These are phyloP conservation scores for Glaucomys volans DNA, from an alignment of 2,113 vertebrate genomes.

Conservation along the genomic window DNA sequence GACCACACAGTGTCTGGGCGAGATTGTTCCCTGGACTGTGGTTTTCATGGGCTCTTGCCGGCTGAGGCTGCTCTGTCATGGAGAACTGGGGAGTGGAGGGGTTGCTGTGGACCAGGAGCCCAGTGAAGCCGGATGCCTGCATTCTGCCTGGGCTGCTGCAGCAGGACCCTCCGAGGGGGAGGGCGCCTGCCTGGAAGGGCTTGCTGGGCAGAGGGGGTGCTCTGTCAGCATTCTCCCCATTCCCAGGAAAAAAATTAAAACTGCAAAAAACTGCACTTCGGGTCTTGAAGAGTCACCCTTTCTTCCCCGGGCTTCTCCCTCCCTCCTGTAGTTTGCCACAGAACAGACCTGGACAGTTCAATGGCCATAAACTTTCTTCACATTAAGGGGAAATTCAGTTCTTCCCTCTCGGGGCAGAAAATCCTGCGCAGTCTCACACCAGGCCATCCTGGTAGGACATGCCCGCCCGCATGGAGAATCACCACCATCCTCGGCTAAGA, in stretches of 20 bases:
- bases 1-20: background rate
- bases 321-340: background rate
- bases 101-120: background rate
- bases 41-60: background rate
- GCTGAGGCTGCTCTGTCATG: background rate
- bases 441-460: accelerated
- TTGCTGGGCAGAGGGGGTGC: background rate
- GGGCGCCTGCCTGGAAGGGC: background rate
- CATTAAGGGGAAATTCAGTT: background rate
- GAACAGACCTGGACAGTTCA: background rate
- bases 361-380: background rate
- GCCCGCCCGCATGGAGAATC: accelerated
- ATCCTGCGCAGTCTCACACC: background rate
- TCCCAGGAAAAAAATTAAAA: background rate
- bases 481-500: accelerated
- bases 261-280: background rate
- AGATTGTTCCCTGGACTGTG: background rate
- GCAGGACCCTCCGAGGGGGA: background rate
- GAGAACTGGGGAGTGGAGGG: background rate
- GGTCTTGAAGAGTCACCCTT: background rate
- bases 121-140: conserved; percentile 50
- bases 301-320: no score
- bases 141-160: background rate
- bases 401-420: background rate
- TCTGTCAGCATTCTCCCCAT: background rate